Base-by-base conservation (phyloP, 2,113 vertebrate genomes). In the Thalassoma bifasciatum region DNA sequence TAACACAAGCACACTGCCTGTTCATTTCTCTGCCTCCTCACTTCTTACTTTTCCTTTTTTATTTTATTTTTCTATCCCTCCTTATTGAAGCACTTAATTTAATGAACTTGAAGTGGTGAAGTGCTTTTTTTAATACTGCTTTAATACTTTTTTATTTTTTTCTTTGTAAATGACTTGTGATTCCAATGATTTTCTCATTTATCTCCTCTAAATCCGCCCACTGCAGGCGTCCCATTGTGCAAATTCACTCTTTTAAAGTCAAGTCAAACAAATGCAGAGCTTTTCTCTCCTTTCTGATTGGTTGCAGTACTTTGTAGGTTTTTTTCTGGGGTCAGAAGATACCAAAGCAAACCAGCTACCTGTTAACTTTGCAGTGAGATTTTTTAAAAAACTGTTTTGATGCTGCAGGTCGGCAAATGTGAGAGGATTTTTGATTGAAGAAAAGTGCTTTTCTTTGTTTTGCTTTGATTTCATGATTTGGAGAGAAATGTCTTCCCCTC, bases 351-450 rank as follows among this genome's bases (percentile, higher is more conserved):
- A 84, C 82, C 8, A 47, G 42, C 77, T 81, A 79, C 81, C 84
- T 87, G 87, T 84, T 81, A 69, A 69, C 75, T 82, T 77, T 66
- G 78, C 84, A 85, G 85, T 86, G 70, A 72, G 49, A 73, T 82
- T 71, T 73, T 78, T 63, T 46, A 1, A 38, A n/a, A n/a, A n/a
- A n/a, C n/a, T 30, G 3, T 46, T 69, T 56, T 30, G 54, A 76
- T 90, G 92, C 93, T 92, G 91, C 92, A 89, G 92, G 91, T 89
- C 90, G 56, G 91, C 84, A 24, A 72, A 67, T 64, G 50, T 74
- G 64, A 85, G 74, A 67, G 50, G 64, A 38, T 23, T 68, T 77
- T 58, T 6, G 12, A 52, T 30, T 30, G 3, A 3, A 30, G 30
- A 30, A 30, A 30, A 30, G 3, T 30, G 30, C 30, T 30, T 67